These are phyloP conservation scores for Corythornis cristatus DNA, from an alignment of 2,113 vertebrate genomes.

Conservation along the genomic window DNA sequence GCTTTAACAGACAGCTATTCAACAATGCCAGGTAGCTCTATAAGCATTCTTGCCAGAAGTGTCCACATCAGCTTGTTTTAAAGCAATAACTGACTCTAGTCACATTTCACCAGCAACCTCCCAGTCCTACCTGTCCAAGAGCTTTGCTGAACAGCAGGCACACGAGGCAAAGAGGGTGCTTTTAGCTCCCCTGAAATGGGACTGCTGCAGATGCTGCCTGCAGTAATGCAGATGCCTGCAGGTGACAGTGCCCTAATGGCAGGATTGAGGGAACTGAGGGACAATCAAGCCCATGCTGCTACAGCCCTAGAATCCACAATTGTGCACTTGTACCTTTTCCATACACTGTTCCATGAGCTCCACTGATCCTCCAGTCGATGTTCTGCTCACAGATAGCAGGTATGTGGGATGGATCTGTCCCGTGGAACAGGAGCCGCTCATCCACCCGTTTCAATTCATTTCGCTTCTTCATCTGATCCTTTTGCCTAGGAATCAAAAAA, in stretches of 20 bases:
- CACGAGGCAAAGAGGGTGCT: not conserved
- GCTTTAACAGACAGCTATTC: not conserved
- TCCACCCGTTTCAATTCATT: slow-evolving; percentile 51
- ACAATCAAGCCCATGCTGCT: not conserved
- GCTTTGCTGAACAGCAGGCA: not conserved
- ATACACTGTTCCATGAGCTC: slow-evolving; percentile 82
- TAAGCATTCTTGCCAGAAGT: not conserved
- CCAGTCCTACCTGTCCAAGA: not conserved
- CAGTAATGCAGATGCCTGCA: not conserved
- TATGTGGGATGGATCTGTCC: slow-evolving; percentile 72
- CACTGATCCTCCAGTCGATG: slow-evolving; percentile 93
- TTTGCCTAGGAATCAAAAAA: slow-evolving; percentile 79
- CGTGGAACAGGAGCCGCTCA: slow-evolving; percentile 88
- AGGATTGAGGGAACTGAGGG: not conserved
- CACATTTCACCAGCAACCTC: not conserved
- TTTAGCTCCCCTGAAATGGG: not conserved
- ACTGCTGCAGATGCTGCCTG: not conserved
- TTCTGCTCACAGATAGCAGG: slow-evolving; percentile 85
- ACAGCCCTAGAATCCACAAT: not conserved
- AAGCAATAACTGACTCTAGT: accelerated
- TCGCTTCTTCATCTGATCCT: slow-evolving; percentile 85
- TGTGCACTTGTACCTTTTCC: slow-evolving; percentile 84
- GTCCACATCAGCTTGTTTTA: not conserved
- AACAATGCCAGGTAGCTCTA: not conserved
- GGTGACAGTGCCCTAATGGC: not conserved